These are phyloP conservation scores for Danionella dracula DNA, from an alignment of 2,797 vertebrate genomes.

Conservation along the genomic window DNA sequence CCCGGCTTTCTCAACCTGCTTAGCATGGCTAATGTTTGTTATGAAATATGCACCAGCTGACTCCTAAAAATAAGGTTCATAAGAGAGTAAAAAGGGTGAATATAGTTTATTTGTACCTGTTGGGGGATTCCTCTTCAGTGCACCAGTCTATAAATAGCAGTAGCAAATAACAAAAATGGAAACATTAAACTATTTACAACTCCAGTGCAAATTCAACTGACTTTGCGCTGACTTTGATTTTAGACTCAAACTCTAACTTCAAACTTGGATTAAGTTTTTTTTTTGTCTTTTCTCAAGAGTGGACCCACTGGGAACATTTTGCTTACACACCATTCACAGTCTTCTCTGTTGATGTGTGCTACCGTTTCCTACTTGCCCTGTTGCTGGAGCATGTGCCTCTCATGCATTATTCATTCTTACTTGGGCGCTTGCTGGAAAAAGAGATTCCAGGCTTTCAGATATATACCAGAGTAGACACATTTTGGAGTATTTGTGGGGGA, in stretches of 20 bases:
- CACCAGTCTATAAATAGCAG: neutral
- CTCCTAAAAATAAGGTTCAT: too few relatives aligned
- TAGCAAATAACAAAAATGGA: too few relatives aligned
- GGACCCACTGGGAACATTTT: slow-evolving; percentile 16
- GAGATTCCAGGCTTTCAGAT: slow-evolving; percentile 29
- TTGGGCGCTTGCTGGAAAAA: slow-evolving; percentile 22
- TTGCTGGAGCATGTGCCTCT: neutral
- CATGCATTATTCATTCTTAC: slow-evolving; percentile 41
- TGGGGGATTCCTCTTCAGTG: neutral
- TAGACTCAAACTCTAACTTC: too few relatives aligned
- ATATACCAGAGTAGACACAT: slow-evolving; percentile 8
- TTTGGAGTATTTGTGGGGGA: neutral
- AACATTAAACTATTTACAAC: too few relatives aligned
- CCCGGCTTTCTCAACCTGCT: too few relatives aligned
- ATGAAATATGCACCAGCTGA: too few relatives aligned
- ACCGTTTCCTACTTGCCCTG: neutral
- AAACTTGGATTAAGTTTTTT: too few relatives aligned
- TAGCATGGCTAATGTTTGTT: too few relatives aligned
- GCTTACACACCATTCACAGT: slow-evolving; percentile 13
- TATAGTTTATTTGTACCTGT: neutral
- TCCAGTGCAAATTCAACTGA: too few relatives aligned
- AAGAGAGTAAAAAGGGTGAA: too few relatives aligned
- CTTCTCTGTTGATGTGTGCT: neutral
- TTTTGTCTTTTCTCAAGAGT: slow-evolving; percentile 5
- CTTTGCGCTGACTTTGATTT: too few relatives aligned